These are phyloP conservation scores for Psilopogon haemacephalus DNA, from an alignment of 2,113 vertebrate species.

Conservation along the genomic window DNA sequence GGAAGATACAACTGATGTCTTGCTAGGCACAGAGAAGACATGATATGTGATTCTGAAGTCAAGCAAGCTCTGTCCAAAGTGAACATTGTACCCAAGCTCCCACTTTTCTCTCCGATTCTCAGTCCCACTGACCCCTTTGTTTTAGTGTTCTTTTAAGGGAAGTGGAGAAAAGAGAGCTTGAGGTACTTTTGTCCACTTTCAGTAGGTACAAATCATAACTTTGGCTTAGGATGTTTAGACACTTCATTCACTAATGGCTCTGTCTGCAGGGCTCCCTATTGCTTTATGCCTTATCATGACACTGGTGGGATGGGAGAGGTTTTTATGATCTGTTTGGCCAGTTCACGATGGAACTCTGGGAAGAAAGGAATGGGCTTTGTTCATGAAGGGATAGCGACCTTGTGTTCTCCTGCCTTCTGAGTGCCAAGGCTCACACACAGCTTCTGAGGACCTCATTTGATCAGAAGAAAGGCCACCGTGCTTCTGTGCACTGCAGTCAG, in stretches of 20 bases:
- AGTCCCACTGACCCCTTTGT: background rate
- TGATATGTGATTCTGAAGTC: background rate
- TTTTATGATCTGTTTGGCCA: background rate
- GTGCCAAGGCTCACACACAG: background rate
- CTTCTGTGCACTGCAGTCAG: background rate
- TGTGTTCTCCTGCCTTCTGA: background rate
- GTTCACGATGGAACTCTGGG: background rate
- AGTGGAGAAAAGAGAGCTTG: background rate
- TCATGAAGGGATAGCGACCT: background rate
- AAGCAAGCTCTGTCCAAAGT: background rate
- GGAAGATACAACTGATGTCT: background rate
- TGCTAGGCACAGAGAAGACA: background rate
- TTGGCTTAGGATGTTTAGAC: background rate
- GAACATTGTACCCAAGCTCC: background rate
- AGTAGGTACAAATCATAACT: background rate
- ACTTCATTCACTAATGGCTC: background rate
- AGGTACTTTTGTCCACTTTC: background rate
- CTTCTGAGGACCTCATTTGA: background rate
- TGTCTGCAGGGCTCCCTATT: background rate
- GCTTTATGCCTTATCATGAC: background rate
- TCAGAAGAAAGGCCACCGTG: background rate
- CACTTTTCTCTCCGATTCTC: background rate
- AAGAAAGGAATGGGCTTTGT: background rate
- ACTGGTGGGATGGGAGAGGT: background rate
- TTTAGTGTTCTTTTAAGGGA: background rate